Base-by-base conservation (phyloP, 2,888 invertebrate genomes). In the Pyrochroa serraticornis region DNA sequence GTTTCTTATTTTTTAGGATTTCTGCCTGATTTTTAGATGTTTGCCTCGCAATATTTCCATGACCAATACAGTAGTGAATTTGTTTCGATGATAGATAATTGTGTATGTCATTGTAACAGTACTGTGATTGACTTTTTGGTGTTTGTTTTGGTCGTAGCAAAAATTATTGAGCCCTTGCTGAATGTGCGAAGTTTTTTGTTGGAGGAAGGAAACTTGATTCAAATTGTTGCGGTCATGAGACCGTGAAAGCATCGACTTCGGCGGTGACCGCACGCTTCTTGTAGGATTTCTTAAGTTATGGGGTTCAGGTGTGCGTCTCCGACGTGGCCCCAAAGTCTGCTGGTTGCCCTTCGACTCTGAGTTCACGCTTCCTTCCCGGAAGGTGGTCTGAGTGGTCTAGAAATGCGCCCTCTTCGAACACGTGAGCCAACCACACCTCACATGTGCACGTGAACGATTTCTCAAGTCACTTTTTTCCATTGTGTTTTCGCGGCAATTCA, bases 341-440 rank as follows among this genome's bases (percentile, higher is more conserved):
- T 63, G 49, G 60, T 62, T 66, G 64, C 63, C 65, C 64, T 65
- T 64, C 64, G 66, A 61, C 62, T 64, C 42, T 49, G 54, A 64
- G 68, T 66, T 67, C 68, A 64, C 60, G 65, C 66, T 67, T 68
- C 68, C 68, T 68, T 68, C 68, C 68, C 63, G 68, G 64, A 65
- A 63, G 60, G 47, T 50, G 50, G 60, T 33, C 42, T 46, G 53
- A 59, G 55, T 58, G 46, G 57, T 59, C 53, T 58, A 30, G 54
- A 49, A 48, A 38, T 48, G 49, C 49, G 36, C 46, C 50, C 50
- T 22, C 22, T 54, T 45, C 38, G 32, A 42, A 60, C 64, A 64
- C 62, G 64, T 64, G 64, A 57, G 58, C 39, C 38, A 52, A 55
- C 52, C 44, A 44, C 49, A 45, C 37, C 57, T 41, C 51, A 51